phyloP scores from a whole-genome alignment of 2,888 invertebrate species.

The Thyatira batis region DNA sequence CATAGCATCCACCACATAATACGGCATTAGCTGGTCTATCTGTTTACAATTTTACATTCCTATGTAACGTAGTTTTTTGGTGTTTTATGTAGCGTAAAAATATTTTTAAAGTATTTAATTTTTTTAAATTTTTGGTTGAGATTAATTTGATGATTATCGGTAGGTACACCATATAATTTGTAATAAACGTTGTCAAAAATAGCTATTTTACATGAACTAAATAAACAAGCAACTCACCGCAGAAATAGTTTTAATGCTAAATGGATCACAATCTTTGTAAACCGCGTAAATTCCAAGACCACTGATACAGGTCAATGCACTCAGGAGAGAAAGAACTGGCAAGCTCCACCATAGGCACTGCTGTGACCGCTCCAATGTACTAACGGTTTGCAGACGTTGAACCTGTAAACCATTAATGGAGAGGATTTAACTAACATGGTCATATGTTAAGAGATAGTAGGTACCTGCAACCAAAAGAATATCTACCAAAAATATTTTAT shows the following conservation, averaged over 20 bases:
- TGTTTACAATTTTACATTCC: slow-evolving; percentile 26
- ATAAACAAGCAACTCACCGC: slow-evolving; percentile 56
- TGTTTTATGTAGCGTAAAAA: background rate
- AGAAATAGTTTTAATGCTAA: slow-evolving; percentile 81
- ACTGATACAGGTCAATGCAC: slow-evolving; percentile 87
- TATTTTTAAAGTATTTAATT: too few species aligned
- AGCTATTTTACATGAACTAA: too few species aligned
- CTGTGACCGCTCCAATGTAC: slow-evolving; percentile 86
- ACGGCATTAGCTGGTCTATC: slow-evolving; percentile 90
- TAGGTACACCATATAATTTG: too few species aligned
- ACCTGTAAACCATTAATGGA: slow-evolving; percentile 61
- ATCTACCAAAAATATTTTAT: too few species aligned
- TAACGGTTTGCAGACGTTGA: slow-evolving; percentile 87
- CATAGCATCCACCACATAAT: slow-evolving; percentile 90
- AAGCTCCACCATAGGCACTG: slow-evolving; percentile 90
- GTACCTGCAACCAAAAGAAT: too few species aligned
- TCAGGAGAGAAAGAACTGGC: slow-evolving; percentile 89
- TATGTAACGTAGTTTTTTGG: background rate
- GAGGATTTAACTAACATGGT: background rate
- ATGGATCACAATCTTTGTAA: slow-evolving; percentile 92
- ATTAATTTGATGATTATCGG: background rate
- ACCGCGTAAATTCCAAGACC: slow-evolving; percentile 93
- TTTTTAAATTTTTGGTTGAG: background rate
- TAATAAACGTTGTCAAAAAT: too few species aligned
- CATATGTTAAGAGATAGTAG: too few species aligned